phyloP scores from a whole-genome alignment of 1,140 invertebrate genomes.

The Drosophila santomea region DNA sequence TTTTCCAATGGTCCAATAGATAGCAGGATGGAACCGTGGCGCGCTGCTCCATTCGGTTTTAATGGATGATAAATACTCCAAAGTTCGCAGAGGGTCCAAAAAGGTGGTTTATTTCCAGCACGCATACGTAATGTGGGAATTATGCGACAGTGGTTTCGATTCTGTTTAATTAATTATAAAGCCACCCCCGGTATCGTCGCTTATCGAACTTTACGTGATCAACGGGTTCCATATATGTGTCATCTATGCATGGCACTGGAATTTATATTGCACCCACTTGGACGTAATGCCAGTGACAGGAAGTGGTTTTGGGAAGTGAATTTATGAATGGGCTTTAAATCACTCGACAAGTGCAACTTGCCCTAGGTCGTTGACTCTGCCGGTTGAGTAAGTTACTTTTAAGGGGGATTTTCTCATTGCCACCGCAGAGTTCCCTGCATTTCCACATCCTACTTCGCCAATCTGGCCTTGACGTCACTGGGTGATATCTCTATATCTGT shows the following conservation, averaged over 20 bases:
- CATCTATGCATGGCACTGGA: conserved; percentile 41
- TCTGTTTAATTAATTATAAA: conserved; percentile 55
- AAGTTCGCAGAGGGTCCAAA: conserved; percentile 46
- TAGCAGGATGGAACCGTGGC: conserved; percentile 20
- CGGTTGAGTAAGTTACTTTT: conserved; percentile 17
- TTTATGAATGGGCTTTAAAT: conserved; percentile 68
- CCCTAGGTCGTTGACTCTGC: conserved; percentile 47
- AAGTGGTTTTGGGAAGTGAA: conserved; percentile 53
- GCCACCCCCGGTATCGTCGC: conserved; percentile 36
- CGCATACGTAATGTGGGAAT: conserved; percentile 56
- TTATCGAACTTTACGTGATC: conserved; percentile 30
- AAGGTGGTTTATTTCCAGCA: conserved; percentile 51
- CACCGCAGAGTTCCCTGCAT: neutral
- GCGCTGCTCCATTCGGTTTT: conserved; percentile 30
- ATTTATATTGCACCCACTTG: conserved; percentile 65
- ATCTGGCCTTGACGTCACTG: conserved; percentile 30
- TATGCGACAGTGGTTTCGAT: conserved; percentile 19
- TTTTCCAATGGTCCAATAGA: conserved; percentile 12
- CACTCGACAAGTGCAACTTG: conserved; percentile 41
- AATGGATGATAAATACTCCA: conserved; percentile 67
- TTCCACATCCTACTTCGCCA: neutral
- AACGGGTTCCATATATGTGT: conserved; percentile 52
- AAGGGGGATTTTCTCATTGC: neutral
- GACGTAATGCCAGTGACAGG: conserved; percentile 30
- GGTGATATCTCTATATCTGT: conserved; percentile 22